Conservation (phyloP, 1,140 invertebrate genomes). For the Arctopsyche grandis region DNA sequence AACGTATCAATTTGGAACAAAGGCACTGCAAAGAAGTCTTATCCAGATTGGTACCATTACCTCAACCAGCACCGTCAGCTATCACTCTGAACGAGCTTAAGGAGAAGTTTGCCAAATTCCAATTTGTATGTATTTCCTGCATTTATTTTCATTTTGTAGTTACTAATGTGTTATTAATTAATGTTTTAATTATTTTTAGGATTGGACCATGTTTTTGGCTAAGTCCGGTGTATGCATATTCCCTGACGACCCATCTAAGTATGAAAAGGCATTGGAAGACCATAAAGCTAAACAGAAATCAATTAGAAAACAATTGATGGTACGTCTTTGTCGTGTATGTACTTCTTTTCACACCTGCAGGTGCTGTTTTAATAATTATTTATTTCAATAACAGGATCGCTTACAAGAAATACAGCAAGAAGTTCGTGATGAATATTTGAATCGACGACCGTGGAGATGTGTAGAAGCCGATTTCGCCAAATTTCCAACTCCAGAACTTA, state of each 20-base stretch:
- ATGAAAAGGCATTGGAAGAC: conserved; percentile 58
- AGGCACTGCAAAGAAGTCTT: conserved; percentile 35
- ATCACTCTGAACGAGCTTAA: conserved; percentile 22
- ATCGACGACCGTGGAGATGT: conserved; percentile 63
- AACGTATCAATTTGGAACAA: conserved; percentile 41
- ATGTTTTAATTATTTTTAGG: conserved; percentile 55
- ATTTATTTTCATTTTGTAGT: too few species aligned
- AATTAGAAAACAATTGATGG: conserved; percentile 59
- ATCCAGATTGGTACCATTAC: conserved; percentile 33
- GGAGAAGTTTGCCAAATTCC: conserved; percentile 51
- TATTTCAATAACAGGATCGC: conserved; percentile 57
- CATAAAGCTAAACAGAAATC: conserved; percentile 61
- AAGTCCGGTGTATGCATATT: conserved; percentile 62
- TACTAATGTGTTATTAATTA: conserved; percentile 16
- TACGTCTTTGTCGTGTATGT: conserved; percentile 43
- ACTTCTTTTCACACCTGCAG: neutral
- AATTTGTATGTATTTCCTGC: conserved; percentile 53
- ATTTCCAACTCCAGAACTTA: conserved; percentile 61
- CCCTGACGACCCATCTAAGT: conserved; percentile 60
- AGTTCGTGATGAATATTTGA: conserved; percentile 57
- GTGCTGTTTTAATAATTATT: neutral
- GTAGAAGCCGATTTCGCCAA: conserved; percentile 61
- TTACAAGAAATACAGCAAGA: conserved; percentile 58
- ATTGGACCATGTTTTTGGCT: conserved; percentile 65
- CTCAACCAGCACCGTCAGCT: neutral